Conservation (phyloP, 2,888 invertebrate genomes). For the Nemapogon koenigi region DNA sequence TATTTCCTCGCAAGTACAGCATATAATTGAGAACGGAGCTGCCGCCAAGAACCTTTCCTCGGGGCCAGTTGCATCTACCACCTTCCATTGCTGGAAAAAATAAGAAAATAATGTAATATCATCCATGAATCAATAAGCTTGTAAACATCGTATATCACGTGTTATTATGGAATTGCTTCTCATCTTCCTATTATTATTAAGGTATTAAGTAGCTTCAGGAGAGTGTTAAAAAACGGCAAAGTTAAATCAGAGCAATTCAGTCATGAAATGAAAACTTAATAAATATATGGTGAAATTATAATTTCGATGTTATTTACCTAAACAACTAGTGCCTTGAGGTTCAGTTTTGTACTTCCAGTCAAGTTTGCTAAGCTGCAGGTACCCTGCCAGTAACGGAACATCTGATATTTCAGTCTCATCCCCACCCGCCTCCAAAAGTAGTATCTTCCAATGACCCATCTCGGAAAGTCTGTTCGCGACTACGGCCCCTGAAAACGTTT, state of each 20-base stretch:
- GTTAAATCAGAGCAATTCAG: too few relatives aligned
- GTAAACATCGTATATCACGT: too few relatives aligned
- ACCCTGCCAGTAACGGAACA: constrained; percentile 86
- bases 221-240: too few relatives aligned
- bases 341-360: constrained; percentile 96
- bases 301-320: constrained; percentile 70
- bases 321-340: constrained; percentile 80
- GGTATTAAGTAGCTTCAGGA: too few relatives aligned
- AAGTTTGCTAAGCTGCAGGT: constrained; percentile 82
- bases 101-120: constrained; percentile 3
- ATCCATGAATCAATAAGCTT: too few relatives aligned
- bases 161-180: too few relatives aligned
- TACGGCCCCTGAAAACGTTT: constrained; percentile 70
- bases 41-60: constrained; percentile 92
- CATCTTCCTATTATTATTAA: too few relatives aligned
- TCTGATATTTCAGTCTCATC: constrained; percentile 92
- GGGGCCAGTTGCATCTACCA: constrained; percentile 87
- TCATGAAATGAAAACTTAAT: too few relatives aligned
- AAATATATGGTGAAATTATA: too few relatives aligned
- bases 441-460: constrained; percentile 78
- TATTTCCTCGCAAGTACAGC: constrained; percentile 89
- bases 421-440: constrained; percentile 86
- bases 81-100: constrained; percentile 77
- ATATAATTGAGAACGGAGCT: constrained; percentile 90
- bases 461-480: constrained; percentile 84